Conservation (phyloP, 2,113 vertebrate species). For the Gavia stellata region DNA sequence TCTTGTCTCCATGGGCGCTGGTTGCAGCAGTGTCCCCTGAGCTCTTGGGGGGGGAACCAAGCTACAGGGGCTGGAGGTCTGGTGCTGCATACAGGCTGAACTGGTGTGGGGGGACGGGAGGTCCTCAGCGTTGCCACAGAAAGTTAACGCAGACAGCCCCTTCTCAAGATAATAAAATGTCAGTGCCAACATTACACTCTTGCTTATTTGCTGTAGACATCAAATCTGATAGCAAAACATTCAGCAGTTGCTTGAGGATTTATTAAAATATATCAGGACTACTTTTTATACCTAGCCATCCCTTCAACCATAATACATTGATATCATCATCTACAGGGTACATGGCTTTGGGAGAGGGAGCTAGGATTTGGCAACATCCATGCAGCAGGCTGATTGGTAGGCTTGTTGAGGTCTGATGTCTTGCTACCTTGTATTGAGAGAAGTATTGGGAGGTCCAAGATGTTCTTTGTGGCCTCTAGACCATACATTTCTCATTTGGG, state of each 20-base stretch:
- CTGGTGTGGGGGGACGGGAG: neutral
- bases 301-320: neutral
- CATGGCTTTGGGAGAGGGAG: neutral
- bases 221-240: neutral
- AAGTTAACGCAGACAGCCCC: neutral
- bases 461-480: neutral
- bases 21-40: neutral
- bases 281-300: neutral
- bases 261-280: neutral
- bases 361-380: neutral
- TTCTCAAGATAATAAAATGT: neutral
- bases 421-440: neutral
- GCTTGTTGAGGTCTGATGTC: neutral
- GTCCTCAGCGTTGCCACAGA: neutral
- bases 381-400: neutral
- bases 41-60: neutral
- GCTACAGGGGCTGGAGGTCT: neutral
- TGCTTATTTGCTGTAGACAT: neutral
- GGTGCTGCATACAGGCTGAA: neutral
- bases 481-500: neutral
- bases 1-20: neutral
- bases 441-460: neutral
- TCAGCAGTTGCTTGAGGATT: neutral
- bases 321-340: neutral
- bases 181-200: neutral